phyloP scores from a whole-genome alignment of 2,888 invertebrate species.

The Xiphydria camelus region DNA sequence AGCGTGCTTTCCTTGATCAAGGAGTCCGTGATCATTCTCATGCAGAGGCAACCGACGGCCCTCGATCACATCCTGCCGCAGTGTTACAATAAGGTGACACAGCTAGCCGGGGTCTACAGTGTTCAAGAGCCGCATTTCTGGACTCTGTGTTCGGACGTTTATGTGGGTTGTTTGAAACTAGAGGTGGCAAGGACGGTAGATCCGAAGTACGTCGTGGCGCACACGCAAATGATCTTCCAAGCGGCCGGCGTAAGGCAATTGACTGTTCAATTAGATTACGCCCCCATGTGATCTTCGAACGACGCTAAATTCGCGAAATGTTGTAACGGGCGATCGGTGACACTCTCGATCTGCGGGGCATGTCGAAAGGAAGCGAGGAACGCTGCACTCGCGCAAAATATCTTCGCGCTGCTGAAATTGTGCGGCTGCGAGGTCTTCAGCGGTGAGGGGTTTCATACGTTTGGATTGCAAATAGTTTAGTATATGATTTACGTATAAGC shows the following conservation, averaged over 20 bases:
- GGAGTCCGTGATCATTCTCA: conserved; percentile 87
- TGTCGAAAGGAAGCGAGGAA: conserved; percentile 33
- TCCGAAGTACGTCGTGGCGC: conserved; percentile 88
- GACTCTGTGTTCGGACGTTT: conserved; percentile 94
- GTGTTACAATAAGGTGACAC: conserved; percentile 86
- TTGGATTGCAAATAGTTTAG: conserved; percentile 39
- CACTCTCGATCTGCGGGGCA: conserved; percentile 28
- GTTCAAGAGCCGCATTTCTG: conserved; percentile 98
- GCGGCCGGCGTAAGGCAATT: conserved; percentile 89
- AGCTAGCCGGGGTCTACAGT: conserved; percentile 91
- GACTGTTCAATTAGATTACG: conserved; percentile 91
- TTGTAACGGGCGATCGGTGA: not conserved
- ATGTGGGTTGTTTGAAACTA: conserved; percentile 89
- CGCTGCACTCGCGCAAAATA: conserved; percentile 26
- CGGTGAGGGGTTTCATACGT: conserved; percentile 25
- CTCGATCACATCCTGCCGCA: conserved; percentile 84
- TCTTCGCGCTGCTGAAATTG: conserved; percentile 29
- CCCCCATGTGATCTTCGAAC: conserved; percentile 67
- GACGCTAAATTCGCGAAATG: not conserved
- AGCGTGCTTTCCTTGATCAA: conserved; percentile 84
- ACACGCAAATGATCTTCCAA: conserved; percentile 92
- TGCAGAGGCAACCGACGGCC: conserved; percentile 88
- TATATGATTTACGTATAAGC: no score
- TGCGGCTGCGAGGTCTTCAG: conserved; percentile 26
- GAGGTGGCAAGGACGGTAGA: conserved; percentile 95